Conservation (phyloP, 2,888 invertebrate genomes). For the Actias luna region DNA sequence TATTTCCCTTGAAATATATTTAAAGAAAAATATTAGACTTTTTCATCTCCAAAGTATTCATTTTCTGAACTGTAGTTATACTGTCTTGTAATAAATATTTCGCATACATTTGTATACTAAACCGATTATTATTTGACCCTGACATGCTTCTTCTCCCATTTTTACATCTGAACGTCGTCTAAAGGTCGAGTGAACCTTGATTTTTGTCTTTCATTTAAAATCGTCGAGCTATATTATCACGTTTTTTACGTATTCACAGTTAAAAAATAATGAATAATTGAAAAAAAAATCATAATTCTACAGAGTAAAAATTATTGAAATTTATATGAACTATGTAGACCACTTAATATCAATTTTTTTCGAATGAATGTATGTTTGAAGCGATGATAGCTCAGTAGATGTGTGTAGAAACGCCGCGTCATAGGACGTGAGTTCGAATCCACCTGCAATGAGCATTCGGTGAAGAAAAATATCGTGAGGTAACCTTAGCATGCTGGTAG, state of each 20-base stretch:
- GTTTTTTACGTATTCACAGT: background rate
- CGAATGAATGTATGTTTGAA: no score
- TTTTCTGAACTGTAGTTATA: background rate
- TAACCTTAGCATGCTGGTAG: no score
- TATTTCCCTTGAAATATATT: background rate
- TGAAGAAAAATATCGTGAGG: no score
- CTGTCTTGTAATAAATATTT: background rate
- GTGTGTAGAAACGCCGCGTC: no score
- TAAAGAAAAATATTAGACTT: background rate
- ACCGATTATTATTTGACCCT: slow-evolving; percentile 35
- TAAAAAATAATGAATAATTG: background rate
- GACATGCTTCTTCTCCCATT: slow-evolving; percentile 39
- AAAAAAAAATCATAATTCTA: background rate
- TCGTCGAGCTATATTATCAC: slow-evolving; percentile 20
- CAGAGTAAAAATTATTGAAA: background rate
- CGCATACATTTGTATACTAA: background rate
- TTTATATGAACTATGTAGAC: background rate
- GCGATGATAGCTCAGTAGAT: no score
- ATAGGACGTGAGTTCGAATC: no score
- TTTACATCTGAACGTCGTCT: slow-evolving; percentile 35
- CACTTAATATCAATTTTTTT: no score
- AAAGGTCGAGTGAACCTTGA: slow-evolving; percentile 36
- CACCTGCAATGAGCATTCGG: no score
- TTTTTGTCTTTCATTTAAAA: slow-evolving; percentile 31
- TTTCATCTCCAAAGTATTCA: background rate